phyloP scores from a whole-genome alignment of 2,113 vertebrate species.

The Hucho hucho region DNA sequence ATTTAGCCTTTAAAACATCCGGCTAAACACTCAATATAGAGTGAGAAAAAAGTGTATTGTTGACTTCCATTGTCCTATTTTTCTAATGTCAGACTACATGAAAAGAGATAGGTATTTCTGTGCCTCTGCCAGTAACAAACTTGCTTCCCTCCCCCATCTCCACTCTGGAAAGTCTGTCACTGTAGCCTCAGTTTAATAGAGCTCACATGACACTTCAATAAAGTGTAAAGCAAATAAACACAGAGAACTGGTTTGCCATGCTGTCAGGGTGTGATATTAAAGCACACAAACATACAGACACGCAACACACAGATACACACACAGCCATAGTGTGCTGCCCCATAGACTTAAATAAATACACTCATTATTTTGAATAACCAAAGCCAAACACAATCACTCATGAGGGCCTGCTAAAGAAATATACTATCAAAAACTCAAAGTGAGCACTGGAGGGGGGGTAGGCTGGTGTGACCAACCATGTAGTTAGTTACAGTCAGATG shows the following conservation, averaged over 20 bases:
- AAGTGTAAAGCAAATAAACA: slow-evolving; percentile 30
- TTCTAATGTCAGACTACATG: slow-evolving; percentile 25
- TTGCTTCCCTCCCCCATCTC: not conserved
- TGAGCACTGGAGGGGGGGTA: not conserved
- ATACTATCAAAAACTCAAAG: no score
- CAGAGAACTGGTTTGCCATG: slow-evolving; percentile 20
- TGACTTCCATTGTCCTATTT: slow-evolving; percentile 7
- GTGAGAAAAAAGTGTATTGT: not conserved
- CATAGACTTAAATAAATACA: no score
- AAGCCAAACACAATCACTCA: no score
- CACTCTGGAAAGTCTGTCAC: slow-evolving; percentile 21
- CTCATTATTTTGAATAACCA: no score
- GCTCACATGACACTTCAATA: slow-evolving; percentile 27
- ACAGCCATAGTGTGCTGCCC: no score
- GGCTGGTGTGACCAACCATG: not conserved
- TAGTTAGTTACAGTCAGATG: not conserved
- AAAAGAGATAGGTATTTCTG: slow-evolving; percentile 48
- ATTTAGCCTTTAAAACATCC: not conserved
- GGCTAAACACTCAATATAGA: not conserved
- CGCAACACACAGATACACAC: slow-evolving; percentile 11
- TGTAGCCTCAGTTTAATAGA: slow-evolving; percentile 13
- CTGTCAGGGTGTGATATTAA: slow-evolving; percentile 14
- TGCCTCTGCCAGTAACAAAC: slow-evolving; percentile 60
- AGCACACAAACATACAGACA: slow-evolving; percentile 28
- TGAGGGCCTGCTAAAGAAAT: no score